phyloP scores from a whole-genome alignment of 2,888 invertebrate genomes.

The Apoda limacodes region DNA sequence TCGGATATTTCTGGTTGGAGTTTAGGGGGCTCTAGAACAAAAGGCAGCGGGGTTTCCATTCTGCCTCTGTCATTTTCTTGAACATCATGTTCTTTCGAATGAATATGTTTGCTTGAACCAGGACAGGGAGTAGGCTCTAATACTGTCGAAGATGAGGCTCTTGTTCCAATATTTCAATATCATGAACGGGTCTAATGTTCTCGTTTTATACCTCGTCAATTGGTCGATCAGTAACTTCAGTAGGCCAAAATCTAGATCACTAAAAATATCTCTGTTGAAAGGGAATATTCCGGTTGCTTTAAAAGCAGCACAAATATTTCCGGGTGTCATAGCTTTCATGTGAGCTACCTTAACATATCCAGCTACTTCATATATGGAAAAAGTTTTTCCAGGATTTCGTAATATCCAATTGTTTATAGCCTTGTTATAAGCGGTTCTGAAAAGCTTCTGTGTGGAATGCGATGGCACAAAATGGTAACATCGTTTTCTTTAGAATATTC shows the following conservation, averaged over 20 bases:
- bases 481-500: too few relatives aligned
- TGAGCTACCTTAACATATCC: too few relatives aligned
- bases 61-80: background rate
- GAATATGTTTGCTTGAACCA: background rate
- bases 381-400: too few relatives aligned
- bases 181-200: too few relatives aligned
- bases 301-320: background rate
- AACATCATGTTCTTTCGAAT: background rate
- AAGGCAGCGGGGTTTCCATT: background rate
- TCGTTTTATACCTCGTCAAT: too few relatives aligned
- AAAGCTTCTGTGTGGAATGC: too few relatives aligned
- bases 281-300: background rate
- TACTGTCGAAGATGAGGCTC: background rate
- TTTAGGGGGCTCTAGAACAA: background rate
- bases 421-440: too few relatives aligned
- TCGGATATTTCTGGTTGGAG: too few relatives aligned
- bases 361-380: too few relatives aligned
- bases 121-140: background rate
- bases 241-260: conserved; percentile 12
- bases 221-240: conserved; percentile 16
- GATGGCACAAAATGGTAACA: too few relatives aligned
- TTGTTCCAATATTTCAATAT: background rate
- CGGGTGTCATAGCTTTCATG: background rate
- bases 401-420: too few relatives aligned
- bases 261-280: background rate